A percentile compares a stretch with the other conserved stretches of the same genome.
Evolutionary conservation across 1,140 invertebrate genomes (phyloP).

Genomic region (Ceratina japonica): DNA sequence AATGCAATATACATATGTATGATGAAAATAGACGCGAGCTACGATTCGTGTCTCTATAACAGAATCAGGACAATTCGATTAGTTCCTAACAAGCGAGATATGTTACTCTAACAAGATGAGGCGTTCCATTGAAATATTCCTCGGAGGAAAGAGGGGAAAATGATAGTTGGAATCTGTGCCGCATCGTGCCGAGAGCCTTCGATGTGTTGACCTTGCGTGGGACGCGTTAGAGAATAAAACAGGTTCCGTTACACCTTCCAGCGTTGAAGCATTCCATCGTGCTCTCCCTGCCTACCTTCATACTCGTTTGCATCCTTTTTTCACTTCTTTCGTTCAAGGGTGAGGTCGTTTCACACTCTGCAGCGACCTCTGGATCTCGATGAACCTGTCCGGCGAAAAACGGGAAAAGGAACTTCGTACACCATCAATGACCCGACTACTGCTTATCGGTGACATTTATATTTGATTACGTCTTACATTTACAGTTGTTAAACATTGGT

Average conservation of each 20-base stretch:
- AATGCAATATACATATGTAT: background rate
- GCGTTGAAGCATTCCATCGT: conserved; percentile 45
- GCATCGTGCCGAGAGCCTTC: conserved; percentile 8
- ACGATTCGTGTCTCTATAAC: background rate
- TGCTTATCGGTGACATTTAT: conserved; percentile 52
- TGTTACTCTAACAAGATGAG: background rate
- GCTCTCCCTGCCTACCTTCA: conserved; percentile 35
- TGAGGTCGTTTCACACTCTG: conserved; percentile 30
- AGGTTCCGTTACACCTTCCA: conserved; percentile 67
- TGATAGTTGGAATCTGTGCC: conserved; percentile 37
- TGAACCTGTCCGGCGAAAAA: conserved; percentile 5
- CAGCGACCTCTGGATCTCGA: conserved; percentile 29
- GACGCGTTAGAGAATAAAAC: conserved; percentile 56
- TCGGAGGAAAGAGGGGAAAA: conserved; percentile 7
- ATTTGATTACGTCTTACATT: conserved; percentile 61
- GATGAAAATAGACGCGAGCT: background rate
- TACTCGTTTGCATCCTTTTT: conserved; percentile 33
- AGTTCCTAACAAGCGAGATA: conserved; percentile 11
- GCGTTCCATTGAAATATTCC: conserved; percentile 13
- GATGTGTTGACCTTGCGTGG: conserved; percentile 58
- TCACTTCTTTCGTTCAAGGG: conserved; percentile 15
- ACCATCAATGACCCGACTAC: background rate
- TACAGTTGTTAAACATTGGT: conserved; percentile 46
- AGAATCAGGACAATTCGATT: background rate
- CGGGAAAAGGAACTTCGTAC: conserved; percentile 26